These are phyloP conservation scores for Ormyrus pomaceus DNA, from an alignment of 2,888 invertebrate genomes.

Conservation along the genomic window DNA sequence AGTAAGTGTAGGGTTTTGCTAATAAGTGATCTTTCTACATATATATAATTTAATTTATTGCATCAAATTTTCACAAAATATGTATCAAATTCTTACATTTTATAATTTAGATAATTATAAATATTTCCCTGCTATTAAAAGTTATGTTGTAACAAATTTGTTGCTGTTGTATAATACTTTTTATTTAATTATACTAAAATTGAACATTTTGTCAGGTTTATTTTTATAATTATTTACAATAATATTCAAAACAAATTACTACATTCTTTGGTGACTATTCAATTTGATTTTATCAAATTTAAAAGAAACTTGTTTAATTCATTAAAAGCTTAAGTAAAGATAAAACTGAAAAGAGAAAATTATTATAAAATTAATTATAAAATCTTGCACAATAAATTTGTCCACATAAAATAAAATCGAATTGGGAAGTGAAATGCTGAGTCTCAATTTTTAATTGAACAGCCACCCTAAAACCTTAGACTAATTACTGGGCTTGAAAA, in stretches of 20 bases:
- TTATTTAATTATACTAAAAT: slow-evolving; percentile 38
- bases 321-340: neutral
- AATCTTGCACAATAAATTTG: no score
- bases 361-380: neutral
- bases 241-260: slow-evolving; percentile 25
- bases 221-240: slow-evolving; percentile 46
- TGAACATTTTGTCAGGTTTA: slow-evolving; percentile 39
- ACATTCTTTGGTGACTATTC: slow-evolving; percentile 35
- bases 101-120: slow-evolving; percentile 45
- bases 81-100: slow-evolving; percentile 43
- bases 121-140: slow-evolving; percentile 39
- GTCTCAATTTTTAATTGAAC: slow-evolving; percentile 12
- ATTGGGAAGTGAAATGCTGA: no score
- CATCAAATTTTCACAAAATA: slow-evolving; percentile 37
- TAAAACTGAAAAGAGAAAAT: neutral
- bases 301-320: neutral
- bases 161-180: slow-evolving; percentile 46
- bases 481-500: slow-evolving; percentile 33
- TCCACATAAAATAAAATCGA: no score
- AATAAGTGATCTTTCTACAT: slow-evolving; percentile 33
- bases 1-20: slow-evolving; percentile 31
- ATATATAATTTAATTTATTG: slow-evolving; percentile 50
- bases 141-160: slow-evolving; percentile 37
- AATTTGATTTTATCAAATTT: neutral
- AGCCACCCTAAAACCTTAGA: slow-evolving; percentile 35